Conservation (phyloP, 2,113 vertebrate species). For the human (Homo sapiens) region DNA sequence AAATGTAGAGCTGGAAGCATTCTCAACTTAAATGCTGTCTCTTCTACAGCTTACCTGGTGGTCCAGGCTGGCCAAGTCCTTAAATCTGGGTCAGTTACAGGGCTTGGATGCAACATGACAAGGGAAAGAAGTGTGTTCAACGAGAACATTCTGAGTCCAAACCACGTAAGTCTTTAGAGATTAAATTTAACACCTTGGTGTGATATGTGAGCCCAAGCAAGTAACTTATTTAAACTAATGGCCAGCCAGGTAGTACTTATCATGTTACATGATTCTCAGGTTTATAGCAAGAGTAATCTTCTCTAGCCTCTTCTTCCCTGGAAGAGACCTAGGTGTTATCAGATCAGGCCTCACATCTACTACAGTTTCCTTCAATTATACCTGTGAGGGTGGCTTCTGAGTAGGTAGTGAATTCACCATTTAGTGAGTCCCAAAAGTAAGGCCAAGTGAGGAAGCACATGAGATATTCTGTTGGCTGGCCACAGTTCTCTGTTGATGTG, state of each 20-base stretch:
- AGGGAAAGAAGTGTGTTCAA: background rate
- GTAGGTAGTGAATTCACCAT: background rate
- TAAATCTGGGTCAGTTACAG: background rate
- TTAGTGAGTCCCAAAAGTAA: background rate
- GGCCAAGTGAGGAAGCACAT: no score
- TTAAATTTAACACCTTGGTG: constrained; percentile 39
- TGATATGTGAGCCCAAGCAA: constrained; percentile 18
- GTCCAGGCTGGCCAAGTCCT: background rate
- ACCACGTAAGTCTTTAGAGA: background rate
- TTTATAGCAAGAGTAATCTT: background rate
- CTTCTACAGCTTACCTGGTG: background rate
- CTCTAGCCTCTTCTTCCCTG: background rate
- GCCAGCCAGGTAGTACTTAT: background rate
- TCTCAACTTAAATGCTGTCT: background rate
- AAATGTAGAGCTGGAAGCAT: background rate
- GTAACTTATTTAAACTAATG: constrained; percentile 59
- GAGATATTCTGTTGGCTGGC: no score
- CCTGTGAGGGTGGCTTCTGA: background rate
- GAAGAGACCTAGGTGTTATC: background rate
- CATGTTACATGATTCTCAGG: background rate
- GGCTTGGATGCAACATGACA: background rate
- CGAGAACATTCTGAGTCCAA: background rate
- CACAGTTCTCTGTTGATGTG: background rate
- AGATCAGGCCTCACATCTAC: background rate
- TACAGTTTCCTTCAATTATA: background rate